These are phyloP conservation scores for Nylanderia fulva DNA, from an alignment of 1,140 invertebrate species.

Conservation along the genomic window DNA sequence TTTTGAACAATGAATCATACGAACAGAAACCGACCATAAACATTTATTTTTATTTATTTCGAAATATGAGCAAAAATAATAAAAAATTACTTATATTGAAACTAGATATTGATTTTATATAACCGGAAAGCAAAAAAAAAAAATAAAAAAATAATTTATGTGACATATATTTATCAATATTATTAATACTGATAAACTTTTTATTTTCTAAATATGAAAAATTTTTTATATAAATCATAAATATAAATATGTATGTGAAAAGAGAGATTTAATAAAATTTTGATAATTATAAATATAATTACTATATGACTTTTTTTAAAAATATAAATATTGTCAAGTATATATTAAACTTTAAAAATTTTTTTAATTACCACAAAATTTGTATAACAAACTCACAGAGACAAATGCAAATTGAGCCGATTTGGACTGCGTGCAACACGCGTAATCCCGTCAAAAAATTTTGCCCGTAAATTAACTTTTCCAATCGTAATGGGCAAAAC, in stretches of 20 bases:
- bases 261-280: conserved; percentile 3
- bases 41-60: neutral
- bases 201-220: no score
- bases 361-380: neutral
- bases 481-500: neutral
- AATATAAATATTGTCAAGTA: neutral
- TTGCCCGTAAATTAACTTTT: conserved; percentile 34
- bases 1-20: neutral
- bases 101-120: neutral
- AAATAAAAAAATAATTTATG: neutral
- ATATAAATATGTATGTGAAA: neutral
- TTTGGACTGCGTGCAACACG: neutral
- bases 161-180: neutral
- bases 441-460: conserved; percentile 1
- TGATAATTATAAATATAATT: neutral
- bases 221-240: no score
- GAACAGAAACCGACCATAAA: neutral
- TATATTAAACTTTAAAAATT: neutral
- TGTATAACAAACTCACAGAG: neutral
- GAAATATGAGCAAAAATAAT: neutral
- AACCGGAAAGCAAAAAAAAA: neutral
- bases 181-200: neutral
- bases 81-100: neutral
- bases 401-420: neutral
- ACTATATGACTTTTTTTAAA: no score